Evolutionary conservation across 2,888 invertebrate genomes (phyloP), one percentile per base, ranked within the genome.

Genomic region (Drosophila formosana): DNA sequence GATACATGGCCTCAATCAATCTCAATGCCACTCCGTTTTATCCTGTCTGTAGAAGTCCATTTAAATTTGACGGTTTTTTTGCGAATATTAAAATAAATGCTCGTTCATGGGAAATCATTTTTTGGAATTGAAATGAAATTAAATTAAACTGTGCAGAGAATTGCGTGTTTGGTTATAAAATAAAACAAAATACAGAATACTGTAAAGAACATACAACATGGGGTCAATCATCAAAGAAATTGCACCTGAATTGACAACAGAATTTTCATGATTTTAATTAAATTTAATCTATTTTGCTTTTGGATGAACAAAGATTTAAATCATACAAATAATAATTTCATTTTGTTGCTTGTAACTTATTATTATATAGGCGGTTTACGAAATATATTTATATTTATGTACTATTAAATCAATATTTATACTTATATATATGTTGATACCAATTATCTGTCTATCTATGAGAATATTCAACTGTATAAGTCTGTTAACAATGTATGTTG

Each of bases 41-140:
- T 5, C 4, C 25, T 2, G 8, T 4, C 52, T 6, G 43, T 28
- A 4, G 39, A 41, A 52, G 39, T 43, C 37, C 34, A 18, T 45
- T 46, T 39, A 32, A 56, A 55, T 43, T 64, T 53, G 57, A 61
- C 32, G 45, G 57, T 43, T 52, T 62, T 62, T 64, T 66, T 45
- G 53, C 13, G 72, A 76, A 82, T 83, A 88, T 85, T 83, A 83
- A 86, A 88, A 87, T 84, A 80, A 87, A 84, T 78, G 87, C 61
- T 61, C 69, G 72, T 52, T 65, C 53, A 66, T 68, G 71, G 58
- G 26, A 23, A 55, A 50, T 46, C 69, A 62, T 72, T 80, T 72
- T 66, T 49, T 43, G 63, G 65, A 51, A 58, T 60, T 60, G 56
- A 58, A 76, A 87, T 89, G 80, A 82, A 89, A 89, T 89, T 82